Evolutionary conservation across 1,140 invertebrate species (phyloP), one percentile per base, ranked within the genome.

Genomic region (Listronotus oregonensis): DNA sequence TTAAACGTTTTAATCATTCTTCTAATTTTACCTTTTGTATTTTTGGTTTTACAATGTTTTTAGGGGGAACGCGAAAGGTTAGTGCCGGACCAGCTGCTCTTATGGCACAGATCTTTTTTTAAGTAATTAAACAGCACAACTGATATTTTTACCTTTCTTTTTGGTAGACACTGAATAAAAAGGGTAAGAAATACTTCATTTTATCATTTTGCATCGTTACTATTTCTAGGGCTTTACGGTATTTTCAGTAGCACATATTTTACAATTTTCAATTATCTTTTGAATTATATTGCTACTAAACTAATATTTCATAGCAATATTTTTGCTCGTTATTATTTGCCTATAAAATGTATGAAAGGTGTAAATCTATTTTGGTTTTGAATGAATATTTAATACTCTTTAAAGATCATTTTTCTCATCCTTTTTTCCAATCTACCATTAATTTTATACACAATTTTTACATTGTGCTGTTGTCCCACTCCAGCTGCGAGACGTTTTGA

Each of bases 381-480:
- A n/a, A n/a, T 27, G 5, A 27, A 27, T 27, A 27, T 3, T 27
- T 27, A 27, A 27, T 27, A 27, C 5, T 27, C 21, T 5, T 27
- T 3, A 27, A 27, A 27, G 21, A 27, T 3, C 21, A 27, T 50
- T 5, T 50, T 50, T 50, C 27, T 50, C 47, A 65, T 31, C 54
- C 44, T 47, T 51, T 57, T 39, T 27, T n/a, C 21, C 11, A 15
- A 4, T 37, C 11, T 3, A 27, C 51, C 31, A 44, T n/a, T 50
- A 32, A 12, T 37, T 37, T 37, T 37, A 37, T 37, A 37, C 11
- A 4, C 34, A 37, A 37, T 10, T 37, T 56, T 85, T 87, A 87
- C 84, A 87, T 87, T 59, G 85, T 88, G 77, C 85, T 85, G 80
- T 87, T 86, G 77, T 88, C 86, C 86, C 86, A 88, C 79, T 88